These are phyloP conservation scores for Gandaritis pyraliata DNA, from an alignment of 2,888 invertebrate genomes.

Conservation along the genomic window DNA sequence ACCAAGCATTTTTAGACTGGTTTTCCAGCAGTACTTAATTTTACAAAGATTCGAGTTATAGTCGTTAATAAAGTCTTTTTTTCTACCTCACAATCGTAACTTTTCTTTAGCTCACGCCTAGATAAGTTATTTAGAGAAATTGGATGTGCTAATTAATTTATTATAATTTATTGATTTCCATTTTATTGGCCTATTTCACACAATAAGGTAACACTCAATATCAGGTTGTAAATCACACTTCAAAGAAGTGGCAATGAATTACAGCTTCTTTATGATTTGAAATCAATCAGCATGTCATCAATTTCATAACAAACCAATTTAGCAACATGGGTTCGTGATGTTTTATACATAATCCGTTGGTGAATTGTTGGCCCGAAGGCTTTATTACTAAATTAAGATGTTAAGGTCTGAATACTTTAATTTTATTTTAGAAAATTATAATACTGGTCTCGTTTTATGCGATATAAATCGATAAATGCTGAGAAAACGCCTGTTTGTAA, in stretches of 20 bases:
- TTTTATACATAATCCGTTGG: slow-evolving; percentile 36
- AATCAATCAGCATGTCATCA: slow-evolving; percentile 31
- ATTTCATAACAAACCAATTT: slow-evolving; percentile 34
- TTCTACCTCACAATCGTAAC: too few species aligned
- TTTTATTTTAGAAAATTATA: slow-evolving; percentile 33
- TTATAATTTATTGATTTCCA: slow-evolving; percentile 7
- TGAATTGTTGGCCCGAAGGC: slow-evolving; percentile 42
- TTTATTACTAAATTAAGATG: slow-evolving; percentile 47
- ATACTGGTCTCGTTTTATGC: slow-evolving; percentile 27
- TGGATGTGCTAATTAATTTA: slow-evolving; percentile 1
- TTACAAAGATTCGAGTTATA: neutral
- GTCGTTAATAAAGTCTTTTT: neutral
- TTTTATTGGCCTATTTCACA: slow-evolving; percentile 15
- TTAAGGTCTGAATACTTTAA: slow-evolving; percentile 33
- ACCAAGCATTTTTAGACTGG: neutral
- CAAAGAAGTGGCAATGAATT: slow-evolving; percentile 17
- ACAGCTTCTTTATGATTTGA: slow-evolving; percentile 28
- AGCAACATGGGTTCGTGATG: slow-evolving; percentile 26
- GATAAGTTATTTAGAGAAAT: neutral
- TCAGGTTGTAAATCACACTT: slow-evolving; percentile 19
- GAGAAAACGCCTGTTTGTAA: slow-evolving; percentile 19
- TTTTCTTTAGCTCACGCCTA: neutral
- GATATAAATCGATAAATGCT: slow-evolving; percentile 28
- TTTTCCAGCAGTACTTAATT: neutral
- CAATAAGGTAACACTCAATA: slow-evolving; percentile 19